Conservation (phyloP, 1,140 invertebrate genomes). For the Chironomus striatipennis region DNA sequence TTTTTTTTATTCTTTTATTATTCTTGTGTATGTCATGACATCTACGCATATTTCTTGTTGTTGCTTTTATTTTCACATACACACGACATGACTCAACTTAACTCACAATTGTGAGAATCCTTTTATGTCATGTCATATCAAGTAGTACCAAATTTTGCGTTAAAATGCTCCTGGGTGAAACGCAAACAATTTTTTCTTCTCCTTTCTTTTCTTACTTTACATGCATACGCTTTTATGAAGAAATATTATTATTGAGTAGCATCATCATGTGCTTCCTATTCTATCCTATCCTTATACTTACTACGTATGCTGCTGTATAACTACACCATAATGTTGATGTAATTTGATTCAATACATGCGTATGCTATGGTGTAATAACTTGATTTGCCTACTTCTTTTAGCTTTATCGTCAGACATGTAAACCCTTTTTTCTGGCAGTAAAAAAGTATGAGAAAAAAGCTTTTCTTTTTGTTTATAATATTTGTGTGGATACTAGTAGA, state of each 20-base stretch:
- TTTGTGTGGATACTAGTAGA: too few relatives aligned
- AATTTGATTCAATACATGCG: slow-evolving; percentile 22
- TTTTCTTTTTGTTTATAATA: too few relatives aligned
- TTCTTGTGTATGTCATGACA: background rate
- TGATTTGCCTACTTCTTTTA: background rate
- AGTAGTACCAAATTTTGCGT: slow-evolving; percentile 12
- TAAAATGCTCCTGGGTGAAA: slow-evolving; percentile 17
- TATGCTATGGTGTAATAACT: background rate
- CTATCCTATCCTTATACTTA: background rate
- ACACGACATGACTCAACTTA: background rate
- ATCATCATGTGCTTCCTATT: background rate
- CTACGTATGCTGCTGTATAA: too few relatives aligned
- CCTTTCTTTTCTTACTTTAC: background rate
- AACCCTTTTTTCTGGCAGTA: too few relatives aligned
- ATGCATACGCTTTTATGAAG: background rate
- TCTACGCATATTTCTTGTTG: background rate
- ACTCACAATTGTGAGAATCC: background rate
- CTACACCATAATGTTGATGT: slow-evolving; percentile 11
- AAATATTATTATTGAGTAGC: slow-evolving; percentile 2
- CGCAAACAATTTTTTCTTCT: background rate
- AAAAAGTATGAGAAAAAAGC: too few relatives aligned
- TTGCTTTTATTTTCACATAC: background rate
- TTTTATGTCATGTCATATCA: background rate
- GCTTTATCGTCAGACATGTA: background rate
- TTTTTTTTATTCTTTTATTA: background rate